Base-by-base conservation (phyloP, 1,140 invertebrate genomes). In the Apocrypta bakeri region DNA sequence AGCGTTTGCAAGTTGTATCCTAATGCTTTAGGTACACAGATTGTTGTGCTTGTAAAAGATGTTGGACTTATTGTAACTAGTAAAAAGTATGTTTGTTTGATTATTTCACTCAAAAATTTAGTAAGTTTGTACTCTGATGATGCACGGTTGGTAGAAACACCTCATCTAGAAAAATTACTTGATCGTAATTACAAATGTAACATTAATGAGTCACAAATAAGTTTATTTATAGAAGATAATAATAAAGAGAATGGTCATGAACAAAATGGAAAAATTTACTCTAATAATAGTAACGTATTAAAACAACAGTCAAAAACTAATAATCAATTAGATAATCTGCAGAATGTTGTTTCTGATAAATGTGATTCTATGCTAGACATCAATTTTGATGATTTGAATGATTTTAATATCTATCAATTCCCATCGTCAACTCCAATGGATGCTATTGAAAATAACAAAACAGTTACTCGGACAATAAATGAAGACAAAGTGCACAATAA, bases 1-100 rank as follows among this genome's bases (percentile, higher is more conserved):
- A 87, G 90, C 31, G 89, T 92, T 37, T 83, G 85, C 8, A 81
- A 86, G 1, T 85, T 85, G 7, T 90, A 91, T 87, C 89, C 90
- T 24, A 88, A 90, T 68, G 72, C 87, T 74, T 83, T 92, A 21
- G 88, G 91, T 40, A 77, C 85, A 17, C 89, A 90, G 24, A 82
- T 87, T 66, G 90, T 91, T 21, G 25, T 92, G 25, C 71, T 92
- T 24, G 72, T 91, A 27, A 85, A 84, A 0, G 84, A 92, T 68
- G 89, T 89, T 6, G 88, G 90, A 12, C 40, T 90, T 40, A 77
- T 87, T n/a, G 84, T 87, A 25, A 31, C 81, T 2, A 88, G 84
- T 6, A 90, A 88, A 68, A 87, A 85, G 27, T 90, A 86, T 77
- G 25, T 88, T 83, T 88, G 88, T 61, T 84, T 90, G 64, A 83